Percentiles rank a stretch among this genome's conserved stretches.
Evolutionary conservation across 1,140 invertebrate genomes (phyloP).

Genomic region (Zaprionus nigranus): DNA sequence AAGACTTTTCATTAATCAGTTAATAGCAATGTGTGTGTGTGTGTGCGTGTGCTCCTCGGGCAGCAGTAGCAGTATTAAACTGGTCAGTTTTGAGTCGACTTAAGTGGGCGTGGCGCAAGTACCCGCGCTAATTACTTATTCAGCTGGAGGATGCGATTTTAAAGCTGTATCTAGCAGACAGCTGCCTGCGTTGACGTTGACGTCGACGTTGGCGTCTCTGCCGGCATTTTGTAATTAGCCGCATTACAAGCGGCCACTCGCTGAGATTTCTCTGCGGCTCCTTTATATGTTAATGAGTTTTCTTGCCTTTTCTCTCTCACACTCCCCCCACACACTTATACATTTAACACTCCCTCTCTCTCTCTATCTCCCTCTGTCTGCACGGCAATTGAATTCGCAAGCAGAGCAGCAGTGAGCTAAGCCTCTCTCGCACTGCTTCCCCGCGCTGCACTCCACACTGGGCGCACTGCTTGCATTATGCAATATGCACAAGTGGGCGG

Average conservation of each 20-base stretch:
- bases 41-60: slow-evolving; percentile 11
- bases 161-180: slow-evolving; percentile 9
- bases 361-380: not conserved
- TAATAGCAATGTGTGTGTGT: slow-evolving; percentile 34
- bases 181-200: not conserved
- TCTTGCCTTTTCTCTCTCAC: not conserved
- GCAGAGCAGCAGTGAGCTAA: not conserved
- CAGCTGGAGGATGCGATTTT: not conserved
- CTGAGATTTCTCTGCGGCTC: slow-evolving; percentile 8
- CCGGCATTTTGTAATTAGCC: slow-evolving; percentile 4
- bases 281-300: slow-evolving; percentile 13
- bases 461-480: not conserved
- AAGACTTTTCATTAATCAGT: slow-evolving; percentile 43
- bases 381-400: not conserved
- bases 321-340: not conserved
- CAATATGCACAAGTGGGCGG: not conserved
- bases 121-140: slow-evolving; percentile 8
- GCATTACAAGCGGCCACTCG: slow-evolving; percentile 7
- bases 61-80: not conserved
- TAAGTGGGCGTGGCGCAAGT: slow-evolving; percentile 2
- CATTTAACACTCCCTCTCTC: not conserved
- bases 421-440: not conserved
- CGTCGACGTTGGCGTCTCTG: not conserved
- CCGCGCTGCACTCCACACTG: not conserved
- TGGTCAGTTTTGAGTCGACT: not conserved